phyloP scores from a whole-genome alignment of 2,888 invertebrate species.

The Agonum fuliginosum region DNA sequence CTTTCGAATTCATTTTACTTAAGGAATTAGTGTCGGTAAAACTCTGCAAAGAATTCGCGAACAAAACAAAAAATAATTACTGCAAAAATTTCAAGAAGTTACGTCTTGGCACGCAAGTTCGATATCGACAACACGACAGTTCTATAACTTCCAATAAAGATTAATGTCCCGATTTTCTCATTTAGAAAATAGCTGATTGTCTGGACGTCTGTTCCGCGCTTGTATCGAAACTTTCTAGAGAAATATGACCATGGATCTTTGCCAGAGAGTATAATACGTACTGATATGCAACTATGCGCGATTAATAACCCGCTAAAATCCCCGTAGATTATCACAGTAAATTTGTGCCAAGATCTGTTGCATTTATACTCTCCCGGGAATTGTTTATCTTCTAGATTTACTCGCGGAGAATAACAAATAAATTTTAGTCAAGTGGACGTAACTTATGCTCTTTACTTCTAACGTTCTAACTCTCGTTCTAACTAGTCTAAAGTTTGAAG shows the following conservation, averaged over 20 bases:
- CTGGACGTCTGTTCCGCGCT: constrained; percentile 33
- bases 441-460: background rate
- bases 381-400: constrained; percentile 8
- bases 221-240: constrained; percentile 28
- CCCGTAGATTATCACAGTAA: background rate
- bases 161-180: constrained; percentile 58
- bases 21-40: constrained; percentile 33
- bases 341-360: constrained; percentile 11
- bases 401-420: background rate
- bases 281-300: constrained; percentile 25
- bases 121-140: constrained; percentile 40
- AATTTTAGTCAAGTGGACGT: background rate
- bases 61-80: constrained; percentile 36
- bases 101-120: constrained; percentile 43
- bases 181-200: constrained; percentile 57
- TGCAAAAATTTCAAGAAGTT: constrained; percentile 47
- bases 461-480: background rate
- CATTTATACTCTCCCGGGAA: background rate
- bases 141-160: constrained; percentile 59
- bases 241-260: constrained; percentile 22
- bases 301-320: constrained; percentile 22
- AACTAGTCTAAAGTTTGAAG: background rate
- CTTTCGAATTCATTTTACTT: constrained; percentile 51
- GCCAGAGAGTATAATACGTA: constrained; percentile 5
- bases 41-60: constrained; percentile 15